A percentile compares a stretch with the other conserved stretches of the same genome.
Evolutionary conservation across 2,888 invertebrate species (phyloP).

Genomic region (Pristionchus exspectatus): DNA sequence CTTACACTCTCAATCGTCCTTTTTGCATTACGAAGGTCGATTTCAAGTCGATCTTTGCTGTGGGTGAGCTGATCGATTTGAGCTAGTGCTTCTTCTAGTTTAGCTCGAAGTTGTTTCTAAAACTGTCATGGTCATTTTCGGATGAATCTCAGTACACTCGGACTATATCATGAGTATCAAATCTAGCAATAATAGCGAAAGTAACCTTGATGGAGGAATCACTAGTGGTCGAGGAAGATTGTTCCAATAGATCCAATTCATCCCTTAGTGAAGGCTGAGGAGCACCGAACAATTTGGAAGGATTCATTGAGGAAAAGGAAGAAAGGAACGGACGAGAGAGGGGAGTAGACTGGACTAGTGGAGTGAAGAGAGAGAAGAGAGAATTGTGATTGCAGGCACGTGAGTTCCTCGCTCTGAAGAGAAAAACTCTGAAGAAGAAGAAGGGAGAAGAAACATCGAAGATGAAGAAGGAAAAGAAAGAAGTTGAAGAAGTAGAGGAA

Average conservation of each 20-base stretch:
- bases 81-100: slow-evolving; percentile 6
- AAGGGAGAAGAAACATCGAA: too few species aligned
- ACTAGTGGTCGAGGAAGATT: not conserved
- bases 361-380: slow-evolving; percentile 35
- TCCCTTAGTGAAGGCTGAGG: not conserved
- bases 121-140: not conserved
- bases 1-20: slow-evolving; percentile 7
- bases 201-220: not conserved
- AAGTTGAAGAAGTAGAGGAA: slow-evolving; percentile 31
- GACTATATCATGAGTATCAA: not conserved
- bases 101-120: not conserved
- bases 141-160: not conserved
- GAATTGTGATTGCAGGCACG: not conserved
- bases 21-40: slow-evolving; percentile 8
- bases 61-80: not conserved
- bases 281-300: not conserved
- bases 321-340: not conserved
- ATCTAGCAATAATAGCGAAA: not conserved
- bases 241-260: not conserved
- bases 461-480: slow-evolving; percentile 5
- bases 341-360: not conserved
- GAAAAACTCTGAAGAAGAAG: not conserved
- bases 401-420: slow-evolving; percentile 44
- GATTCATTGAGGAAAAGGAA: not conserved
- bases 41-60: not conserved